Base-by-base conservation (phyloP, 2,113 vertebrate species). In the Pavo muticus region DNA sequence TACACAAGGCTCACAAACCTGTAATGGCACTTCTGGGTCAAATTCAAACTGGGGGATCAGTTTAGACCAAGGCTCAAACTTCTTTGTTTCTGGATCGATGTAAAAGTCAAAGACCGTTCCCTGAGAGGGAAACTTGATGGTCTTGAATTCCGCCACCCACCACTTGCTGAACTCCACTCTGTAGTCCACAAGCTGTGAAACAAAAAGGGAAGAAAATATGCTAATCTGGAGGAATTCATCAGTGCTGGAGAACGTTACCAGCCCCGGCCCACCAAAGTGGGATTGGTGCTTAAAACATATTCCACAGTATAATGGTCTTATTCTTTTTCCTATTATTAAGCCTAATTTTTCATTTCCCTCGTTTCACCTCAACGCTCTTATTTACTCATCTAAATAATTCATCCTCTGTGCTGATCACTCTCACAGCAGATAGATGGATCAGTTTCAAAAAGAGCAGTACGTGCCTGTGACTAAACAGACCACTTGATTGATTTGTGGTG, bases 91-190 rank as follows among this genome's bases (percentile, higher is more conserved):
- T 0, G 98, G 97, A 93, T 99, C 99, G 14, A 99, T 98, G 94
- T 99, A 99, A 90, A 98, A 99, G 96, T 99, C 99, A 87, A 99
- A 99, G 90, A 99, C 96, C 2, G 99, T 99, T 89, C 99, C 99
- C 67, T 99, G 99, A 67, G 98, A 98, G 6, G 99, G 99, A 94
- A 99, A 99, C 98, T 99, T 99, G 97, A 99, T 97, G 11, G 98
- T 98, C 98, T 99, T 99, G 98, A 99, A 99, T 97, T 99, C 98
- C 1, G 98, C 91, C 92, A 98, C 97, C 99, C 99, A 99, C 99
- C 99, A 99, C 95, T 99, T 99, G 97, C 99, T 99, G 98, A 99
- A 99, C 94, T 99, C 99, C 91, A 98, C 97, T 97, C 98, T 98
- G 97, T 99, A 98, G 96, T 99, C 99, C 57, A 99, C 96, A 27